Conservation (phyloP, 2,797 vertebrate genomes). For the Acestrorhynchus altus region DNA sequence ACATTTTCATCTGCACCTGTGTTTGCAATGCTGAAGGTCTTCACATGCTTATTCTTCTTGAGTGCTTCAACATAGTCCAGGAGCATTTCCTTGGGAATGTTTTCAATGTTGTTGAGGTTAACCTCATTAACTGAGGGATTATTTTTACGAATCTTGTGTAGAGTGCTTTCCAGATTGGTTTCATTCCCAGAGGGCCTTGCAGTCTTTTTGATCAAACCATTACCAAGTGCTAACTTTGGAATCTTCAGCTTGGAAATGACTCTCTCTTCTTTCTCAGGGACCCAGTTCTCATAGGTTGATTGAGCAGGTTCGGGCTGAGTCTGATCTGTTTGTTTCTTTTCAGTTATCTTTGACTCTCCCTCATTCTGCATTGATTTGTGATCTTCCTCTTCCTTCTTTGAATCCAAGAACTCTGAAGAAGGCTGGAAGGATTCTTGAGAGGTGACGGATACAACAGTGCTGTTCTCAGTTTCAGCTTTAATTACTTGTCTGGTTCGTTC, state of each 20-base stretch:
- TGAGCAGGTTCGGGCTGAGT: slow-evolving; percentile 35
- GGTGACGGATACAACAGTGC: neutral
- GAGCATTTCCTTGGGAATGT: slow-evolving; percentile 96
- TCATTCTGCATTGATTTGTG: slow-evolving; percentile 33
- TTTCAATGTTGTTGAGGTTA: slow-evolving; percentile 98
- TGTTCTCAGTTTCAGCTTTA: slow-evolving; percentile 37
- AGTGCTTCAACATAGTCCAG: slow-evolving; percentile 90
- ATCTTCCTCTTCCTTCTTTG: slow-evolving; percentile 41
- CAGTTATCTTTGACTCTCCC: slow-evolving; percentile 28
- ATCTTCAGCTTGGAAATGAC: slow-evolving; percentile 90
- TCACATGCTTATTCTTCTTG: slow-evolving; percentile 93
- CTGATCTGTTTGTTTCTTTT: slow-evolving; percentile 36
- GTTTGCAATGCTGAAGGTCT: slow-evolving; percentile 92
- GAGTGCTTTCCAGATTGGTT: slow-evolving; percentile 91
- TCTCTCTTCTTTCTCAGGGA: slow-evolving; percentile 78
- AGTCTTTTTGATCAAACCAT: slow-evolving; percentile 89
- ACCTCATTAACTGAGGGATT: slow-evolving; percentile 87
- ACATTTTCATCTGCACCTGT: slow-evolving; percentile 92
- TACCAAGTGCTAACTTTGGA: slow-evolving; percentile 86
- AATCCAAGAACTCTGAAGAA: slow-evolving; percentile 35
- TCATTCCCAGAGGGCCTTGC: slow-evolving; percentile 96
- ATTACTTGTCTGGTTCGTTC: slow-evolving; percentile 27
- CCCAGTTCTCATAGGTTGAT: slow-evolving; percentile 54
- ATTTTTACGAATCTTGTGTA: slow-evolving; percentile 88
- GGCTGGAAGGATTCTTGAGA: slow-evolving; percentile 27